Percentiles rank a stretch among this genome's conserved stretches.
phyloP scores from a whole-genome alignment of 1,140 invertebrate species.

The Campoletis sonorensis region DNA sequence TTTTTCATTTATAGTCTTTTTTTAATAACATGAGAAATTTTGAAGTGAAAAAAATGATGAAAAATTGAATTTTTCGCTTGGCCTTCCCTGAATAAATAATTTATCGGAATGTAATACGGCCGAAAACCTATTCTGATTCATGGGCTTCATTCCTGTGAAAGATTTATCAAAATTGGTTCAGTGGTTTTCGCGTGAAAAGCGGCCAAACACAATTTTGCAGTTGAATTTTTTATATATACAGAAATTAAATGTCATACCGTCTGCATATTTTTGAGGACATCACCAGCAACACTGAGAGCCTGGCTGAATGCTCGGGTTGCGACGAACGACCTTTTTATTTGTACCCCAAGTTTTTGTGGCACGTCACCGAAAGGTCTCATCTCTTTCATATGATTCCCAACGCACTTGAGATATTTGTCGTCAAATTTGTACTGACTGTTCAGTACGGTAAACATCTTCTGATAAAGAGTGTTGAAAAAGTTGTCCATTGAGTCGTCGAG shows the following conservation, averaged over 20 bases:
- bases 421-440: constrained; percentile 94
- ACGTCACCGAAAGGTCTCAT: constrained; percentile 96
- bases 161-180: too few species aligned
- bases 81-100: too few species aligned
- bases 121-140: too few species aligned
- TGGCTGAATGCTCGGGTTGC: constrained; percentile 95
- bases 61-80: too few species aligned
- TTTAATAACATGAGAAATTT: too few species aligned
- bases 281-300: constrained; percentile 87
- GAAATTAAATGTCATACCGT: constrained; percentile 79
- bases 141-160: too few species aligned
- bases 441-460: constrained; percentile 97
- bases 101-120: too few species aligned
- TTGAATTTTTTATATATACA: too few species aligned
- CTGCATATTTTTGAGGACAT: constrained; percentile 89
- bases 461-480: constrained; percentile 95
- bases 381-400: constrained; percentile 93
- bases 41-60: too few species aligned
- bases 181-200: too few species aligned
- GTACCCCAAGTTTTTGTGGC: constrained; percentile 90
- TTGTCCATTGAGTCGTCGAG: constrained; percentile 91
- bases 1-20: too few species aligned
- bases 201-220: too few species aligned
- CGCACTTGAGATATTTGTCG: constrained; percentile 91
- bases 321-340: constrained; percentile 94